Conservation (phyloP, 2,888 invertebrate species). For the Biston betularia region DNA sequence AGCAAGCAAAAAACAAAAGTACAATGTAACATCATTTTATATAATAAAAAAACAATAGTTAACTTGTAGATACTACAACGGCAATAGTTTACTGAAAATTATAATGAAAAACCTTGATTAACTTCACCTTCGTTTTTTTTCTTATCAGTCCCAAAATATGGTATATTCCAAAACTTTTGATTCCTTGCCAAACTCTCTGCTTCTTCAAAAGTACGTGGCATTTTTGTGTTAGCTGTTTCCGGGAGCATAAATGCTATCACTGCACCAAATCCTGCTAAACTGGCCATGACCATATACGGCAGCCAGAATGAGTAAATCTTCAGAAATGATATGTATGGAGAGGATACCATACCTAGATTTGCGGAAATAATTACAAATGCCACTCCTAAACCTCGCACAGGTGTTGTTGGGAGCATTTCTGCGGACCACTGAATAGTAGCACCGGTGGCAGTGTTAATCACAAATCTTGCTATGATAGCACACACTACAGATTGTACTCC, state of each 20-base stretch:
- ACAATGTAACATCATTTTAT: too few relatives aligned
- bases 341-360: constrained; percentile 59
- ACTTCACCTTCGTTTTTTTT: constrained; percentile 37
- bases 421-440: constrained; percentile 64
- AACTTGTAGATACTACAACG: too few relatives aligned
- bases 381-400: constrained; percentile 64
- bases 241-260: constrained; percentile 60
- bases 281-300: constrained; percentile 62
- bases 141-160: constrained; percentile 51
- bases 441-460: constrained; percentile 61
- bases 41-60: too few relatives aligned
- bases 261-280: constrained; percentile 54
- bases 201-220: constrained; percentile 75
- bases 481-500: constrained; percentile 59
- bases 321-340: constrained; percentile 69
- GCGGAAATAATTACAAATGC: constrained; percentile 63
- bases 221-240: constrained; percentile 68
- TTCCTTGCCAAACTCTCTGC: constrained; percentile 60
- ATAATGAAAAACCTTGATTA: constrained; percentile 43
- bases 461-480: constrained; percentile 64
- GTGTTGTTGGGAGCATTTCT: constrained; percentile 64
- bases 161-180: constrained; percentile 25
- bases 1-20: too few relatives aligned
- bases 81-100: not conserved
- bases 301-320: constrained; percentile 62